Base-by-base conservation (phyloP, 2,888 invertebrate species). In the Ganaspis brasiliensis region DNA sequence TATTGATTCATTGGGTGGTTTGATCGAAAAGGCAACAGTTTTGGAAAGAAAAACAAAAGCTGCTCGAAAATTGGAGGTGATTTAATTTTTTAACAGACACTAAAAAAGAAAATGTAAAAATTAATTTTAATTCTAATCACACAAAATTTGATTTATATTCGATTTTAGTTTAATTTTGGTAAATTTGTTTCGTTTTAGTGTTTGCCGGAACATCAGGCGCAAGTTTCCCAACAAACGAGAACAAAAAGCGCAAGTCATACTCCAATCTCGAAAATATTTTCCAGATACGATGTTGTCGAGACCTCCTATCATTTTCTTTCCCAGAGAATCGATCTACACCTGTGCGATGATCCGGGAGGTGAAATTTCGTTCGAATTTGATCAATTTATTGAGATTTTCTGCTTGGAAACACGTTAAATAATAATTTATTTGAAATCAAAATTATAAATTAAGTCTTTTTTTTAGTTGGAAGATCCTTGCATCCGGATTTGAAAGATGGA, bases 301-400 rank as follows among this genome's bases (percentile, higher is more conserved):
- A 99, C 99, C 0, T 99, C 99, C 0, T 98, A 99, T 93, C 99
- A 99, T 92, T 95, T 99, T 89, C 94, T 97, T 72, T 97, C 97
- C 76, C 97, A 98, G 81, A 94, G 97, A 87, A 97, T 99, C 87
- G 98, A 99, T 92, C 93, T 99, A 78, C 99, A 99, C 92, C 93
- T 99, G 45, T 98, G 98, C 89, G 99, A 99, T 91, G 99, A 99
- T 91, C 96, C 96, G 79, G 97, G 97, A 84, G 93, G 97, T 97
- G 91, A 45, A 45, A 45, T 45, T 45, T 4, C n/a, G 4, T 45
- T 45, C 1, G 57, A 52, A 31, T 72, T 40, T 74, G 26, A 59
- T n/a, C 35, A 70, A n/a, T n/a, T n/a, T n/a, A n/a, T n/a, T n/a
- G n/a, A n/a, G n/a, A n/a, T n/a, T n/a, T n/a, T n/a, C n/a, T n/a